Base-by-base conservation (phyloP, 2,113 vertebrate genomes). In the Oncorhynchus masou region DNA sequence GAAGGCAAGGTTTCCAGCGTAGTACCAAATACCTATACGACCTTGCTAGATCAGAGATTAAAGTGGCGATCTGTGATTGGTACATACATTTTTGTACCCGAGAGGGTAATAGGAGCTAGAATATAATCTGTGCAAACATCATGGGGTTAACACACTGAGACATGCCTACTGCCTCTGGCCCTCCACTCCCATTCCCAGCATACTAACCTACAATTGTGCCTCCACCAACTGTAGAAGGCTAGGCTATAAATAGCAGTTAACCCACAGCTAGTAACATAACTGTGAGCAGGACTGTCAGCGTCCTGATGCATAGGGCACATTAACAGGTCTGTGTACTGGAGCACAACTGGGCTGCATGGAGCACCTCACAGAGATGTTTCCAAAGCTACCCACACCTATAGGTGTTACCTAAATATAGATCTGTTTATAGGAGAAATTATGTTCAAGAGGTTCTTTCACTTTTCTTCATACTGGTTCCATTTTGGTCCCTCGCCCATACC, bases 191-290 rank as follows among this genome's bases (percentile, higher is more conserved):
- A 4, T 13, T 65, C 66, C 66, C 74, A 70, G 70, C 70, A 71
- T 27, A 74, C 59, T 25, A 83, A 71, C 81, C 74, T 49, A 77
- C 81, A 79, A 77, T 74, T 70, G 74, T 20, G 74, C 57, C 66
- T 77, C 77, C 77, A 79, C 68, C 6, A 29, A 4, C 15, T 4
- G 60, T 60, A 5, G 24, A 65, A 2, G 13, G 60, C 67, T 66
- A 1, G 13, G 67, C 67, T 83, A 79, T 76, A 79, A 60, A 79
- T 83, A 83, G 81, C 60, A 12, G 25, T 60, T 69, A 48, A 74
- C 12, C 71, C 71, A 77, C 74, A 74, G 67, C 29, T 3, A 34
- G n/a, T 13, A 48, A 34, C 60, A 25, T 74, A 74, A 74, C 73
- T 7, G 34, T 25, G n/a, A 71, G 31, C 29, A 22, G 25, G 29